Conservation (phyloP, 2,888 invertebrate species). For the Epinotia ramella region DNA sequence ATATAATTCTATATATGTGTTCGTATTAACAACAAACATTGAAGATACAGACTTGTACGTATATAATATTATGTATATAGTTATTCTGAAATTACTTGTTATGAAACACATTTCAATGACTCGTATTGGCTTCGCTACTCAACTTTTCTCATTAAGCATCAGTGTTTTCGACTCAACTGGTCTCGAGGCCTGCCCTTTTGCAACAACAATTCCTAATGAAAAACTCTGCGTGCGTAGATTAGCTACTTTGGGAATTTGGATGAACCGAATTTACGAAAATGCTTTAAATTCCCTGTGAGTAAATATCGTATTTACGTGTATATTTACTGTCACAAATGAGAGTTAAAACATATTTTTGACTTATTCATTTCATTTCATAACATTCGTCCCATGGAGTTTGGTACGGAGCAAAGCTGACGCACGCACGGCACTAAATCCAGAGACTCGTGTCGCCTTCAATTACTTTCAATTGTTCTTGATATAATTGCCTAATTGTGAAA, state of each 20-base stretch:
- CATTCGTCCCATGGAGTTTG: conserved; percentile 33
- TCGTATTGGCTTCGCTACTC: conserved; percentile 24
- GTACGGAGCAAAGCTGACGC: conserved; percentile 54
- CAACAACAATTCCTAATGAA: conserved; percentile 48
- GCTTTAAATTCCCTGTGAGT: neutral
- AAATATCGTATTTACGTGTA: neutral
- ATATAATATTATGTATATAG: neutral
- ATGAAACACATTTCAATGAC: conserved; percentile 22
- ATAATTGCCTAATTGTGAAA: conserved; percentile 79
- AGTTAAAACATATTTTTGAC: neutral
- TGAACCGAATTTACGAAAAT: neutral
- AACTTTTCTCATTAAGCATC: conserved; percentile 57
- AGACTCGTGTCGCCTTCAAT: conserved; percentile 75
- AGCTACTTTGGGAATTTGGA: neutral
- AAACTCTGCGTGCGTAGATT: conserved; percentile 35
- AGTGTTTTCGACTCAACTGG: conserved; percentile 48
- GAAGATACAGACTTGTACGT: conserved; percentile 9
- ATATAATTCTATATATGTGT: conserved; percentile 10
- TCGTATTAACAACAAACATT: neutral
- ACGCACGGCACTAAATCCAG: conserved; percentile 56
- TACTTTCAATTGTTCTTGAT: conserved; percentile 81
- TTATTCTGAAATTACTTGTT: conserved; percentile 13
- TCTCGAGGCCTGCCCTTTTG: conserved; percentile 33
- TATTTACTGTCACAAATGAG: neutral
- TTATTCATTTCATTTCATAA: conserved; percentile 10